Evolutionary conservation across 2,797 vertebrate genomes (phyloP), one percentile per base, ranked within the genome.

Genomic region (Parambassis ranga): DNA sequence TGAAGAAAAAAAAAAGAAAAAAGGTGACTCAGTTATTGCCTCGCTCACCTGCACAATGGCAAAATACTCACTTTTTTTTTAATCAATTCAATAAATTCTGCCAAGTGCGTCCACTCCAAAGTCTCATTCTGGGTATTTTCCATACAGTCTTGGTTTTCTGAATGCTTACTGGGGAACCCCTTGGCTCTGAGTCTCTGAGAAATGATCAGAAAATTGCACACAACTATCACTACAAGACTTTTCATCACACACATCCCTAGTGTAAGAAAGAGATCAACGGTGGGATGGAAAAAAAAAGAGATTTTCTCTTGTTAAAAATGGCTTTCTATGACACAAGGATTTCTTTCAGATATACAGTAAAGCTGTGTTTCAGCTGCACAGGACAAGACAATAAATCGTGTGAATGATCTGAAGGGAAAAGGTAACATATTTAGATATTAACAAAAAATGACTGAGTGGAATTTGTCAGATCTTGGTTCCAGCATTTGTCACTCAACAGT

Each of bases 301-400:
- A 56, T 65, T 70, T 49, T 35, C n/a, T 11, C 48, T 10, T 37
- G 18, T 71, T 71, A 19, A 75, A 75, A 80, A 65, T 42, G 26
- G 67, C 32, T 72, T 58, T 55, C 10, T 59, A 18, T 37, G 42
- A 50, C 47, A 53, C 26, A 65, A 38, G 46, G 43, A 66, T 55
- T 65, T 32, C 6, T 47, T 41, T 36, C 9, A 51, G 37, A 60
- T 53, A 58, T 26, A 35, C 52, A 41, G 74, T 50, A 48, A 62
- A 56, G 2, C 30, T 47, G 28, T 44, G 31, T 26, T 38, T 11
- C 30, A 52, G 14, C 51, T 35, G 28, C 14, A 50, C 24, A 53
- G 22, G 18, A 36, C 1, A 0, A 52, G 26, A 15, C 52, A 18
- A 62, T 43, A 46, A 53, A 63, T 64, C 39, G 59, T 20, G 18